Base-by-base conservation (phyloP, 2,797 vertebrate species). In the Catamblyrhynchus diadema region DNA sequence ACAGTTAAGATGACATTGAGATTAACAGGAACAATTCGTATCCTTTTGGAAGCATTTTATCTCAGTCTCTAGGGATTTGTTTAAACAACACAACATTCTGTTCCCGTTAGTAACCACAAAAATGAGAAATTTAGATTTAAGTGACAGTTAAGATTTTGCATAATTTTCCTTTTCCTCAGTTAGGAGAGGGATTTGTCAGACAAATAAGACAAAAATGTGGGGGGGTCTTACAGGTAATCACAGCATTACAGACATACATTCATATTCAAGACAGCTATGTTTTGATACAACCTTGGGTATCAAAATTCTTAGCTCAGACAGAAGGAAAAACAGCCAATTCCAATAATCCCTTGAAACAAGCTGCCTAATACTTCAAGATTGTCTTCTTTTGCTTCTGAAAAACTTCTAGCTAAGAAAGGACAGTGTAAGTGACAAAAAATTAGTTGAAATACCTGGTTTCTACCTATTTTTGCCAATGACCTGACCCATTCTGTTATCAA, bases 51-150 rank as follows among this genome's bases (percentile, higher is more conserved):
- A 90, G 48, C 69, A 84, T 86, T 94, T 95, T 85, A 73, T 87
- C 78, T 90, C 51, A 21, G 8, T 77, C 82, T 84, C 77, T 47
- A 70, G 59, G 30, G 88, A 73, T 86, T 90, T 81, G 28, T 62
- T 94, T 51, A 92, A 90, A 86, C 60, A 88, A 70, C 86, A 95
- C 50, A 92, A 73, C 70, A 86, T 88, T 90, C 64, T 88, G 41
- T 64, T 95, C 70, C 74, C 0, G 0, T 80, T 81, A 81, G 86
- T 95, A 95, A 92, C 67, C 60, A 88, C 44, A 93, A 80, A 94
- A 93, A 80, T n/a, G 12, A 84, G 44, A 94, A 86, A 92, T 81
- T 77, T 57, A 77, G 66, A 91, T 95, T 91, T 72, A 88, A 94
- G 33, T 92, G 86, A 88, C 81, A 80, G 70, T 64, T 81, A 87